Conservation (phyloP, 2,797 vertebrate species). For the Taeniopygia guttata region DNA sequence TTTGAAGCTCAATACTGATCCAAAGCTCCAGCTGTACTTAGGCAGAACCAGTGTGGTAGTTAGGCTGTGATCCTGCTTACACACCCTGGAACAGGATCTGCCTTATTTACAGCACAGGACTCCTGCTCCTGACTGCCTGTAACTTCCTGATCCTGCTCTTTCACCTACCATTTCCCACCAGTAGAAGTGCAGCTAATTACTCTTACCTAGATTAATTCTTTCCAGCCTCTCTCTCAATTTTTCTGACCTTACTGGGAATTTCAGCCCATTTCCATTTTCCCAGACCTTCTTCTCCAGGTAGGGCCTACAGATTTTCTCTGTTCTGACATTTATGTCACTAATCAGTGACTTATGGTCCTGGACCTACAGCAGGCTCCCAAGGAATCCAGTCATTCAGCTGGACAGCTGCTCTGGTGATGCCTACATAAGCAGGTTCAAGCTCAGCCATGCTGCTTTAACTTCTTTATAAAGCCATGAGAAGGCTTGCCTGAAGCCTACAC, state of each 20-base stretch:
- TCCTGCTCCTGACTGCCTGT: not conserved
- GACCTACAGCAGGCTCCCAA: not conserved
- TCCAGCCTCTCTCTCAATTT: not conserved
- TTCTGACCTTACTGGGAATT: not conserved
- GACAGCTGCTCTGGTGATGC: not conserved
- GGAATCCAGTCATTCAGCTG: not conserved
- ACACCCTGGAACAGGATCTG: not conserved
- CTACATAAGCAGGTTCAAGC: not conserved
- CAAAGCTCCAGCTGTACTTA: not conserved
- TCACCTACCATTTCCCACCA: not conserved
- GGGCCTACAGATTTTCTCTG: not conserved
- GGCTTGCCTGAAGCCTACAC: not conserved
- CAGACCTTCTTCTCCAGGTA: not conserved
- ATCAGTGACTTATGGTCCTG: not conserved
- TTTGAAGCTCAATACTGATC: not conserved
- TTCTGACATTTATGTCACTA: not conserved
- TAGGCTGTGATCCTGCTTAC: not conserved
- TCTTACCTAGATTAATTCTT: not conserved
- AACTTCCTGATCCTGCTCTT: not conserved
- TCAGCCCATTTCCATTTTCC: not conserved
- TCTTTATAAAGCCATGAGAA: not conserved
- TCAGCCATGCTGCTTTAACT: not conserved
- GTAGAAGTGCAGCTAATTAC: not conserved
- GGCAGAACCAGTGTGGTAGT: not conserved
- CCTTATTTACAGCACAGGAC: not conserved